Conservation (phyloP, 2,797 vertebrate species). For the Betta splendens region DNA sequence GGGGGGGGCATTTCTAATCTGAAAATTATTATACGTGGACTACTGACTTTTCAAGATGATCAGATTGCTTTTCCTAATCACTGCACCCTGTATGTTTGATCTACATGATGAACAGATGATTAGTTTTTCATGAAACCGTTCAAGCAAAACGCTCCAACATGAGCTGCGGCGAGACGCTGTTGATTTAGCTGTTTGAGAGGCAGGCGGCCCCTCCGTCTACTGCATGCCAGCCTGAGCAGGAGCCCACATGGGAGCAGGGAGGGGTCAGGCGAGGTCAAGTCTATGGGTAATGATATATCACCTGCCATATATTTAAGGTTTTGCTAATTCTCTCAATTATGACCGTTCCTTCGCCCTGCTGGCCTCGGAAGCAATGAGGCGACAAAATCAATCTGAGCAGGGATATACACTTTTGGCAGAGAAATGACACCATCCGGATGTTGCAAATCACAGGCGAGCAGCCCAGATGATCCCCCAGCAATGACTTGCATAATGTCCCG, state of each 20-base stretch:
- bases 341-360: constrained; percentile 78
- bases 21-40: constrained; percentile 89
- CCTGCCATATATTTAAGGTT: constrained; percentile 91
- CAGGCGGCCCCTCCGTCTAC: constrained; percentile 49
- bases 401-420: constrained; percentile 75
- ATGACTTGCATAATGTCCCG: constrained; percentile 42
- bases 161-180: constrained; percentile 88
- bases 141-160: constrained; percentile 88
- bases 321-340: constrained; percentile 95
- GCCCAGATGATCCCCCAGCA: constrained; percentile 86
- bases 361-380: constrained; percentile 75
- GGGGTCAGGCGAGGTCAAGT: constrained; percentile 90
- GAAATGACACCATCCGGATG: constrained; percentile 84
- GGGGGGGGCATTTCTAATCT: constrained; percentile 78
- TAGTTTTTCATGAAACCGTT: constrained; percentile 99
- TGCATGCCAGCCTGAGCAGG: constrained; percentile 36
- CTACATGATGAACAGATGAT: constrained; percentile 99
- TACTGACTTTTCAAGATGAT: constrained; percentile 85
- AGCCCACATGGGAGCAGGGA: constrained; percentile 84
- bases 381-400: constrained; percentile 84
- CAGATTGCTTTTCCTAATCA: constrained; percentile 95
- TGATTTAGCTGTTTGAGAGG: constrained; percentile 94
- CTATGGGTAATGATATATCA: constrained; percentile 98
- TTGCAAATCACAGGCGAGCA: constrained; percentile 75
- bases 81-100: constrained; percentile 95